Percentiles rank a stretch among this genome's conserved stretches.
Conservation (phyloP, 2,797 vertebrate species). For the Gobio occitaniae region DNA sequence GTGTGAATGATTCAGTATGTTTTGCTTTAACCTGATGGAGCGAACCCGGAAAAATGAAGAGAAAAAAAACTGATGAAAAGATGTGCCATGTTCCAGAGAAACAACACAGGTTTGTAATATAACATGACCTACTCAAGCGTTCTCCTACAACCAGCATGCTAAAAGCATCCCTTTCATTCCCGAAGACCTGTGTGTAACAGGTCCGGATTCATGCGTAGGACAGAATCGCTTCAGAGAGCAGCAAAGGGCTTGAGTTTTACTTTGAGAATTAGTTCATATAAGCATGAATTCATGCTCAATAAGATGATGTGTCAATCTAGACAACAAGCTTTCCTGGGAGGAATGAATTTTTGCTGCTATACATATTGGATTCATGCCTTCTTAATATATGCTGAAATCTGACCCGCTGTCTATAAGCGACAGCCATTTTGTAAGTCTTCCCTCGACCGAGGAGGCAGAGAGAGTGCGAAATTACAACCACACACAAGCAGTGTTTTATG, state of each 20-base stretch:
- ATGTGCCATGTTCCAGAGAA: slow-evolving; percentile 29
- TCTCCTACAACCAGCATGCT: slow-evolving; percentile 49
- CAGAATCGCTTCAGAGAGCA: slow-evolving; percentile 38
- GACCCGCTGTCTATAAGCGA: slow-evolving; percentile 66
- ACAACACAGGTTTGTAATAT: slow-evolving; percentile 65
- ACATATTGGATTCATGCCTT: slow-evolving; percentile 17
- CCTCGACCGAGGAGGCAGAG: background rate
- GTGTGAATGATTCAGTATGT: slow-evolving; percentile 9
- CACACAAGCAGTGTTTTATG: slow-evolving; percentile 56
- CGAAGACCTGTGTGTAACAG: slow-evolving; percentile 5
- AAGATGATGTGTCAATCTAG: slow-evolving; percentile 12
- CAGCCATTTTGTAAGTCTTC: slow-evolving; percentile 62
- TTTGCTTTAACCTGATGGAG: background rate
- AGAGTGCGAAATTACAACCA: slow-evolving; percentile 26
- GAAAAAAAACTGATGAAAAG: slow-evolving; percentile 11
- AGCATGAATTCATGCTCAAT: slow-evolving; percentile 32
- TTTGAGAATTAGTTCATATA: slow-evolving; percentile 28
- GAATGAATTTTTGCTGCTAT: background rate
- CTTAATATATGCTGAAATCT: slow-evolving; percentile 34
- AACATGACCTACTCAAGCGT: slow-evolving; percentile 53
- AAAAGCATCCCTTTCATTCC: slow-evolving; percentile 61
- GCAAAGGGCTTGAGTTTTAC: background rate
- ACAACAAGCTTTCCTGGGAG: slow-evolving; percentile 25
- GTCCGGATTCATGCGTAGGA: background rate
- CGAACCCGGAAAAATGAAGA: background rate